Base-by-base conservation (phyloP, 2,797 vertebrate species). In the Pachyuromys duprasi region DNA sequence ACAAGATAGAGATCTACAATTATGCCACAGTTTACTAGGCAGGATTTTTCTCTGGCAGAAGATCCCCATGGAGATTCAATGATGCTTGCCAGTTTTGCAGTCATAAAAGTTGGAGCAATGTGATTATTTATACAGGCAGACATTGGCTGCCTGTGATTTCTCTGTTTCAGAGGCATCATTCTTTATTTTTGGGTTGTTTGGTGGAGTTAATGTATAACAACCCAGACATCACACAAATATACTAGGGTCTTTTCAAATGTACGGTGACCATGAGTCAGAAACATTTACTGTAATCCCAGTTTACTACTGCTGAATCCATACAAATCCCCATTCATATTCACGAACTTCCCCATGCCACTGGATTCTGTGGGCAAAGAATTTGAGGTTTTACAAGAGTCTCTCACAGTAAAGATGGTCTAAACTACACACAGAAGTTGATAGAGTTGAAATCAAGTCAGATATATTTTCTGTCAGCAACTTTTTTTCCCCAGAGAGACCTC, bases 401-500 rank as follows among this genome's bases (percentile, higher is more conserved):
- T 92, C 45, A 78, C n/a, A 83, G 17, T 86, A 69, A 89, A 93
- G 91, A 75, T 45, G 17, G 69, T 96, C 55, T 88, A 62, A 82
- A 26, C 20, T 95, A 39, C 72, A 20, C 18, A 55, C 22, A 92
- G 49, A 95, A 90, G 65, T 86, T 89, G 80, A 90, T 87, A 92
- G 70, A 63, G 79, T 87, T 96, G n/a, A 94, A 53, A 86, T 93
- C 81, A 95, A 88, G 49, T 75, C 57, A 78, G 39, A 81, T 36
- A 36, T 86, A 33, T 83, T 97, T 96, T 79, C 13, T 57, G 33
- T 90, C 60, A 69, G 36, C 15, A 87, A 55, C 63, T 88, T 86
- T 79, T 93, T 96, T 90, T 62, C 83, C 83, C n/a, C 33, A 45
- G 78, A 89, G 49, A 81, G 74, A 97, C 28, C 69, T 91, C n/a